Evolutionary conservation across 2,888 invertebrate species (phyloP).

Genomic region (Philereme transversata): DNA sequence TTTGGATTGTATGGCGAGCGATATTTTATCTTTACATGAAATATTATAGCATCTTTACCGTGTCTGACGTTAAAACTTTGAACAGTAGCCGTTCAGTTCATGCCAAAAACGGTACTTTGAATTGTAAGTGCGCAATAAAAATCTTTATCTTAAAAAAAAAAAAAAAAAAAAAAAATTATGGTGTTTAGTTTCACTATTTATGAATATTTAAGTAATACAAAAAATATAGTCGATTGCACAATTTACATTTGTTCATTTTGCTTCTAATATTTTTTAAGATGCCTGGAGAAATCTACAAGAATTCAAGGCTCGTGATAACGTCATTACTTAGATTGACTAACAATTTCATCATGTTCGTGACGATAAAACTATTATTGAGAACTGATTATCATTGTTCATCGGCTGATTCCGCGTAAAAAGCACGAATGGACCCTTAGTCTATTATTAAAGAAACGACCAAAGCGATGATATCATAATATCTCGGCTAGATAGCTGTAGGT

Average conservation of each 20-base stretch:
- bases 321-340: constrained; percentile 38
- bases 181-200: not conserved
- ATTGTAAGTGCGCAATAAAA: constrained; percentile 3
- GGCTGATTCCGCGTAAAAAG: constrained; percentile 47
- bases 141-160: too few relatives aligned
- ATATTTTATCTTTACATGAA: too few relatives aligned
- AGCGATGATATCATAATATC: constrained; percentile 35
- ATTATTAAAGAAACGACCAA: constrained; percentile 47
- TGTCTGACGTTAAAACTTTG: too few relatives aligned
- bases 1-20: too few relatives aligned
- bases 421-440: constrained; percentile 44
- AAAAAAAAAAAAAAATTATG: constrained; percentile 3
- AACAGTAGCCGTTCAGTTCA: too few relatives aligned
- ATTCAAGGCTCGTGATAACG: constrained; percentile 34
- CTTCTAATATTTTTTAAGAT: not conserved
- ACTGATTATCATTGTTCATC: constrained; percentile 55
- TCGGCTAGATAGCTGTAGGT: constrained; percentile 34
- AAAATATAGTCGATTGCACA: too few relatives aligned
- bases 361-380: constrained; percentile 51
- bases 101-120: constrained; percentile 6
- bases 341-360: constrained; percentile 59
- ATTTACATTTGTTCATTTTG: too few relatives aligned
- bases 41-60: too few relatives aligned
- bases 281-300: constrained; percentile 32
- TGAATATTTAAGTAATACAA: too few relatives aligned